phyloP scores from a whole-genome alignment of 2,888 invertebrate genomes.

The Drosophila hamatofila region DNA sequence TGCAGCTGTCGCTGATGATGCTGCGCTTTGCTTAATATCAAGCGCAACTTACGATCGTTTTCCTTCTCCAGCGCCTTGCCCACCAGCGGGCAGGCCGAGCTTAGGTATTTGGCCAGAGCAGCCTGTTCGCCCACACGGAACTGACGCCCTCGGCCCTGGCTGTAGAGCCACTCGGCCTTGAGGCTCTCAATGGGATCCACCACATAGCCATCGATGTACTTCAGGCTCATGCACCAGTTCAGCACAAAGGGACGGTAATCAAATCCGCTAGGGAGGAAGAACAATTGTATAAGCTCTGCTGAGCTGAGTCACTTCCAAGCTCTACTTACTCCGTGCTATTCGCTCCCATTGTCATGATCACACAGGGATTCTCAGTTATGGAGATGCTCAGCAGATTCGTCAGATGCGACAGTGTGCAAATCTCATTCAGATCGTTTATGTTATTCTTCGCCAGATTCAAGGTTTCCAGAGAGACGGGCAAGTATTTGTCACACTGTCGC shows the following conservation, averaged over 20 bases:
- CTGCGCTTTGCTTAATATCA: conserved; percentile 95
- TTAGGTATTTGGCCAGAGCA: conserved; percentile 92
- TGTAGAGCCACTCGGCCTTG: conserved; percentile 97
- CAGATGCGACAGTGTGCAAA: conserved; percentile 92
- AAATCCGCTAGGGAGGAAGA: conserved; percentile 88
- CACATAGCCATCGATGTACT: conserved; percentile 94
- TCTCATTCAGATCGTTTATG: conserved; percentile 93
- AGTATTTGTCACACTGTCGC: conserved; percentile 92
- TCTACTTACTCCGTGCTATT: conserved; percentile 87
- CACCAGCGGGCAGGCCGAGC: conserved; percentile 93
- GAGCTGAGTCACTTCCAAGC: background rate
- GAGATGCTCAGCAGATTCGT: conserved; percentile 92
- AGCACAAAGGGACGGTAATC: conserved; percentile 96
- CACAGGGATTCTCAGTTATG: conserved; percentile 94
- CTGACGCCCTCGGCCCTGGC: conserved; percentile 96
- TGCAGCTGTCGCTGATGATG: conserved; percentile 94
- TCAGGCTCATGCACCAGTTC: conserved; percentile 96
- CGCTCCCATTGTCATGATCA: conserved; percentile 91
- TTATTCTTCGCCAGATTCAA: conserved; percentile 93
- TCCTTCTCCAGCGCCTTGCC: conserved; percentile 93
- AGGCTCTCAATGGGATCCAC: conserved; percentile 96
- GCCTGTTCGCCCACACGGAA: conserved; percentile 94
- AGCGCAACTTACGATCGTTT: conserved; percentile 93
- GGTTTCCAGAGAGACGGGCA: conserved; percentile 91
- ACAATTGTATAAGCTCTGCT: background rate